A percentile compares a stretch with the other conserved stretches of the same genome.
phyloP scores from a whole-genome alignment of 2,113 vertebrate genomes.

The Pseudolaguvia tuberculata region DNA sequence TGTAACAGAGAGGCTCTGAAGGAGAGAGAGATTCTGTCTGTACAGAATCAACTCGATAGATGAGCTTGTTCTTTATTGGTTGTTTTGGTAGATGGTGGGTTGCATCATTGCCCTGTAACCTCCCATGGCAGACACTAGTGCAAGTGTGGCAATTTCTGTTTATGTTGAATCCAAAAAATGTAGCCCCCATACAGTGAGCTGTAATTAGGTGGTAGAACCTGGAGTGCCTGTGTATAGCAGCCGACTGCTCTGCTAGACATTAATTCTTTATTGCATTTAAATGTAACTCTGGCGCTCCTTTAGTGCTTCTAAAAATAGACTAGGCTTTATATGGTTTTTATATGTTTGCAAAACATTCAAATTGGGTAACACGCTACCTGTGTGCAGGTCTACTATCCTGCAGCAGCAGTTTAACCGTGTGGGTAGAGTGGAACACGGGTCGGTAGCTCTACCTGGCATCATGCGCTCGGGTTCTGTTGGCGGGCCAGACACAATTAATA shows the following conservation, averaged over 20 bases:
- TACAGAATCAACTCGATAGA: constrained; percentile 43
- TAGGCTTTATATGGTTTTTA: too few species aligned
- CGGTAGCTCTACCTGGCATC: constrained; percentile 87
- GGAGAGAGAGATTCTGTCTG: too few species aligned
- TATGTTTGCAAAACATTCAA: not conserved
- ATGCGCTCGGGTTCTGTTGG: constrained; percentile 92
- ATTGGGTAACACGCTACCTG: constrained; percentile 22
- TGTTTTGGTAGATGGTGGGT: constrained; percentile 51
- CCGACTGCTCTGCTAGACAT: constrained; percentile 20
- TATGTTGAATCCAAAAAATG: constrained; percentile 61
- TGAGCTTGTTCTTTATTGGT: constrained; percentile 42
- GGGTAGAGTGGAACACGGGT: constrained; percentile 88
- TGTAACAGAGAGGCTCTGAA: too few species aligned
- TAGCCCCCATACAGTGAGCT: constrained; percentile 60
- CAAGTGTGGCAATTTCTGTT: constrained; percentile 56
- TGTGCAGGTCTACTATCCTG: constrained; percentile 83
- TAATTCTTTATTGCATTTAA: constrained; percentile 23
- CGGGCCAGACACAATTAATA: constrained; percentile 88
- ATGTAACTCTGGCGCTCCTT: constrained; percentile 9
- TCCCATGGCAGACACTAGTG: too few species aligned
- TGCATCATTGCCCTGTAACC: constrained; percentile 45
- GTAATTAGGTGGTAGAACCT: constrained; percentile 63
- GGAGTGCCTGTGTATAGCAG: too few species aligned
- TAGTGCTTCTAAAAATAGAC: not conserved
- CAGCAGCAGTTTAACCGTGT: constrained; percentile 97